Base-by-base conservation (phyloP, 2,797 vertebrate species). In the Cryptoprocta ferox region DNA sequence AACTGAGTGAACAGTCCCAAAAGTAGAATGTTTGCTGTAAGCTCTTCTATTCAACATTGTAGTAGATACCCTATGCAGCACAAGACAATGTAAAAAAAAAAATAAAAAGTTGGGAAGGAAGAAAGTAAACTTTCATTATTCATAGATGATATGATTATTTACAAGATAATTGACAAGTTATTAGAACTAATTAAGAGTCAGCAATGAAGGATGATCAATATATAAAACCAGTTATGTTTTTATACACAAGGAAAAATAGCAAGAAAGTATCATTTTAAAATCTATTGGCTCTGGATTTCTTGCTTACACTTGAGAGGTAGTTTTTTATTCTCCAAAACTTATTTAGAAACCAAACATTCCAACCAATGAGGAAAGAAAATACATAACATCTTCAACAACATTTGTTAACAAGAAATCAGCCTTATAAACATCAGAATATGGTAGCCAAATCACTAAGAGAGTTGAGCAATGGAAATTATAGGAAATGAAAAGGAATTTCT, bases 191-290 rank as follows among this genome's bases (percentile, higher is more conserved):
- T 85, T 83, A 93, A 48, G 26, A 28, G 24, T 42, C 24, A 39
- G 68, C 9, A 92, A n/a, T 79, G 32, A 87, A 50, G 19, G 6
- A 9, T 26, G 53, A 61, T 66, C 63, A 92, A 82, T 68, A 86
- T 18, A 86, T 53, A 39, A 92, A 61, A 85, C 75, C 42, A 81
- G 39, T 26, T 96, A 63, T 30, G 2, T 66, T 94, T 12, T 6
- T 65, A 85, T 65, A 71, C 1, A 71, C 1, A 73, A 66, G 2
- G 12, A 82, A 78, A 89, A 75, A 32, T 35, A 75, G 65, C 9
- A 71, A 87, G 21, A 85, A 92, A 78, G 71, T 32, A 42, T 35
- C 6, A 75, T 92, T 89, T 95, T 42, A 89, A 93, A 56, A 85
- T 19, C 3, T 68, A 39, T 26, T 56, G 9, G 1, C 83, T 86